Base-by-base conservation (phyloP, 2,888 invertebrate species). In the Dastarcus helophoroides region DNA sequence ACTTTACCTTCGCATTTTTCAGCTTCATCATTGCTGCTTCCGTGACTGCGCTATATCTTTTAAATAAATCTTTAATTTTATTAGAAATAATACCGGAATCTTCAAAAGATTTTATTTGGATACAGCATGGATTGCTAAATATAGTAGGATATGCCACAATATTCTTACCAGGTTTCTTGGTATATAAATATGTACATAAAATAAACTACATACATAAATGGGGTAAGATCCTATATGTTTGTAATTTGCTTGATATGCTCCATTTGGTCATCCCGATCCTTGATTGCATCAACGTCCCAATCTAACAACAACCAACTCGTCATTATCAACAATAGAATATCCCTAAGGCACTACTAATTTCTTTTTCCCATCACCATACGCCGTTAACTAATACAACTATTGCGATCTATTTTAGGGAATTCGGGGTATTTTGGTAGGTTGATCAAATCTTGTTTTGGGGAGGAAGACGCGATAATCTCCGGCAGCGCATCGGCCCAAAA, bases 91-190 rank as follows among this genome's bases (percentile, higher is more conserved):
- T 65, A 26, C 61, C 63, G 41, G 53, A 64, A 23, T 62, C 65
- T 21, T 62, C 64, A 4, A 58, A 62, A 27, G 67, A 71, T 33
- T 76, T 75, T 44, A 68, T 65, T 35, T 88, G 93, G 93, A 51
- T 86, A 10, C 66, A 85, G 43, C 75, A 81, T 40, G 65, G 93
- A 22, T 50, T 76, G 22, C 65, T 85, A 13, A 94, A 94, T 62
- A 66, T 89, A 32, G 67, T 86, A 10, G 90, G 91, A 8, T 95
- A 94, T 58, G 73, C 79, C 3, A 85, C 88, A n/a, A 69, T 95
- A 32, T 68, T 93, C 54, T 60, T 91, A 35, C 93, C 94, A 2
- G 86, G 86, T 26, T 80, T 75, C 53, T 62, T 91, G 10, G 69
- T 90, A 32, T 84, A 83, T 55, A 79, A 79, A 57, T 90, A 88